Base-by-base conservation (phyloP, 1,140 invertebrate species). In the Bombus superbus region DNA sequence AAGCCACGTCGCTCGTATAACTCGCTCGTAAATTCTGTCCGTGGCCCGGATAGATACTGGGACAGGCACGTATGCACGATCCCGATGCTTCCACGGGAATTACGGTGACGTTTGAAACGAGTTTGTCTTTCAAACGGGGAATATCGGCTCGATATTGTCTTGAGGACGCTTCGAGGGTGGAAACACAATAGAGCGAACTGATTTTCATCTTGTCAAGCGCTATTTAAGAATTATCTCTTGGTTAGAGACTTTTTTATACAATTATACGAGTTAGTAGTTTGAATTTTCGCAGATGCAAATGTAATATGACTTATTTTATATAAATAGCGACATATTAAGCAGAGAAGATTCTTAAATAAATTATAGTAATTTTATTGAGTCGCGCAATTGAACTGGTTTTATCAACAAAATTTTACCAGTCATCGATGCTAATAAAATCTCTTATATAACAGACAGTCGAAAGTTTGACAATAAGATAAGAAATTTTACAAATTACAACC, bases 1-100 rank as follows among this genome's bases (percentile, higher is more conserved):
- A 83, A 83, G 64, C 64, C 32, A 64, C 72, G 72, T 22, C 11
- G 64, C 73, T 83, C 74, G 82, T 83, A 77, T 83, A 79, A 79
- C 64, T 44, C 66, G 82, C 3, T 38, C 75, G 66, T 78, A 59
- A 84, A 78, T 79, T 44, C 81, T 40, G 15, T 47, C 35, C 15
- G 1, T 28, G 76, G 38, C 59, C 32, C 28, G 32, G 66, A 71
- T 74, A 44, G 57, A 64, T 75, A 62, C 57, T 35, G 38, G 69
- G 44, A 72, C 66, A 35, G 32, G 44, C 73, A 73, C 80, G 69
- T 72, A 28, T 47, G n/a, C 28, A 25, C 40, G 42, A 13, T 53
- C 53, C 6, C 35, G 53, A 38, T 28, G 38, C 9, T 38, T n/a
- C 8, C 9, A 28, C 22, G 38, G 57, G 57, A 74, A 83, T 64